Evolutionary conservation across 64 coral and sea anemone genomes (phyloP), one percentile per base, ranked within the genome.

Genomic region (Actinia equina): DNA sequence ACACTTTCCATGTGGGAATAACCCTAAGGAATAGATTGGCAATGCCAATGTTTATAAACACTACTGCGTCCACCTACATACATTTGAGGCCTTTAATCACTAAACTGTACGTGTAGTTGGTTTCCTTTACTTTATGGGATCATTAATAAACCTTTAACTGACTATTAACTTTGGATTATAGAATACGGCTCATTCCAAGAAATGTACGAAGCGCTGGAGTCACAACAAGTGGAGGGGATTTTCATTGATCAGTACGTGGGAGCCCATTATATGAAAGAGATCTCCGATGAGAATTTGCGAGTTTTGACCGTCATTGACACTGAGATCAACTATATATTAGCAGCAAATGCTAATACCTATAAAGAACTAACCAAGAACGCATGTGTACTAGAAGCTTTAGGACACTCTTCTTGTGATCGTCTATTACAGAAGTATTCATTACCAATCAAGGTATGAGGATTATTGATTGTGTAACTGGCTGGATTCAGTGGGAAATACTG

Each of bases 181-280:
- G 82, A 55, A n/a, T 84, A 52, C 82, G 4, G 3, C 20, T 25
- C 82, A 3, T 84, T 84, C 82, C 2, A 53, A 49, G 82, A 46
- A 52, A 59, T 59, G 46, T 49, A 55, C 51, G 26, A 84, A 44
- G 82, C 82, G 6, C 19, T 84, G 13, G 19, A 57, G 43, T 25
- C 18, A 2, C n/a, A 84, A 13, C 43, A 19, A 53, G 82, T 84
- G 3, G 45, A 84, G 0, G 82, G 27, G 7, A 84, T 84, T 15
- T 84, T 58, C 16, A 84, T 84, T 37, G 82, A 84, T 37, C 46
- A 84, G 26, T 37, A 56, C 23, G 49, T 56, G 4, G 82, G 82
- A 59, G 44, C 49, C 2, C 51, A 84, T 25, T 59, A 65, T 20
- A 65, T 65, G 62, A 22, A n/a, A 0, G 22, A 65, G 62, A 65